Conservation (phyloP, 2,888 invertebrate species). For the Sinelater perroti region DNA sequence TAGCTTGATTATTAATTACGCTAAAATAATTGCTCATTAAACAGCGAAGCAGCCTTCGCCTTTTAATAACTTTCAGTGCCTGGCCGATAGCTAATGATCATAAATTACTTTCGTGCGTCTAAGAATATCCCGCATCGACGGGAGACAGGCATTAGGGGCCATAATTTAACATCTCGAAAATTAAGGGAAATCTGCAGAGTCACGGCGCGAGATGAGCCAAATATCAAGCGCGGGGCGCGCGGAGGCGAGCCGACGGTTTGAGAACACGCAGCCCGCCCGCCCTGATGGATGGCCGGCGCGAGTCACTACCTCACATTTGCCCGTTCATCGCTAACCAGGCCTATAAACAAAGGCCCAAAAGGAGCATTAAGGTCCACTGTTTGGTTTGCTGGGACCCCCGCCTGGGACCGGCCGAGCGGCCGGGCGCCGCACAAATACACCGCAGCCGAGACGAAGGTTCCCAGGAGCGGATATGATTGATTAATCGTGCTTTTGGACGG, state of each 20-base stretch:
- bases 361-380: conserved; percentile 46
- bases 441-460: conserved; percentile 3
- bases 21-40: too few relatives aligned
- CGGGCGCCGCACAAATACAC: conserved; percentile 34
- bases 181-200: conserved; percentile 14
- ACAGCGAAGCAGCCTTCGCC: too few relatives aligned
- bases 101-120: conserved; percentile 11
- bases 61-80: conserved; percentile 1
- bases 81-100: conserved; percentile 12
- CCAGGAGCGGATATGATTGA: not conserved
- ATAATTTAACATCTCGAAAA: conserved; percentile 18
- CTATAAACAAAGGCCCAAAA: conserved; percentile 49
- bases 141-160: conserved; percentile 1
- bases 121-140: conserved; percentile 11
- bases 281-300: conserved; percentile 26
- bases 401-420: conserved; percentile 42
- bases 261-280: conserved; percentile 18
- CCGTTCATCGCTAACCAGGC: conserved; percentile 46
- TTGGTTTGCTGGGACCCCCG: conserved; percentile 48
- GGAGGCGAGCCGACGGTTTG: conserved; percentile 11
- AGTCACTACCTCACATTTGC: conserved; percentile 33
- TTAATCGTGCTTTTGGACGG: not conserved
- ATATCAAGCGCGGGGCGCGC: not conserved
- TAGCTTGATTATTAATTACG: too few relatives aligned
- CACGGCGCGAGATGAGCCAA: conserved; percentile 16